Base-by-base conservation (phyloP, 2,888 invertebrate genomes). In the Drosophila vallismaia region DNA sequence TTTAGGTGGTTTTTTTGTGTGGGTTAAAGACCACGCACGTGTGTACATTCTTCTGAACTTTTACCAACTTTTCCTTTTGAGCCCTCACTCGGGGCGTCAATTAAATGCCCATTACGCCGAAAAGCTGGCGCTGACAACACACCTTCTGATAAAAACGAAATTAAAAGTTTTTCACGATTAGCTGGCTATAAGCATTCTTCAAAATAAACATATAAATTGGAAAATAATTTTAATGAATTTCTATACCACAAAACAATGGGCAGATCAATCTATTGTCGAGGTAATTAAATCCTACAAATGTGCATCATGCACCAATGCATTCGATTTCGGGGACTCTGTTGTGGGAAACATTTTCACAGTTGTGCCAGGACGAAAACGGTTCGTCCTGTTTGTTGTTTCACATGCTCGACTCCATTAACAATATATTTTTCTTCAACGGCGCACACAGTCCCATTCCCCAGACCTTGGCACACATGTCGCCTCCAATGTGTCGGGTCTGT, bases 351-450 rank as follows among this genome's bases (percentile, higher is more conserved):
- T 51, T 68, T 51, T 50, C 33, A 29, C 42, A 31, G 52, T 45
- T 12, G 19, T 19, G 49, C 10, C 45, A 10, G 19, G 55, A 38
- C 45, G 26, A 52, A 38, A 64, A 48, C 14, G 54, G 54, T 48
- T 36, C 52, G 53, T 68, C 72, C 56, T 72, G 71, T 72, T 84
- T 84, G 82, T 84, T 84, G 81, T 84, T 84, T 84, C 81, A 84
- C 86, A 84, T 84, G 83, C 77, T 77, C 76, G 74, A 76, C 86
- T 86, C 85, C 79, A 84, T 84, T 86, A 84, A 86, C 74, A 86
- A 84, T 84, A 79, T 84, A 84, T 81, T 84, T 75, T 86, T 63
- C 78, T 71, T 76, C 53, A 67, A 62, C 79, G 74, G 49, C 55
- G 67, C 78, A 42, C 52, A 53, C 40, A 38, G 40, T 9, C 12